Evolutionary conservation across 2,113 vertebrate species (phyloP).

Genomic region (Hyperopisus bebe): DNA sequence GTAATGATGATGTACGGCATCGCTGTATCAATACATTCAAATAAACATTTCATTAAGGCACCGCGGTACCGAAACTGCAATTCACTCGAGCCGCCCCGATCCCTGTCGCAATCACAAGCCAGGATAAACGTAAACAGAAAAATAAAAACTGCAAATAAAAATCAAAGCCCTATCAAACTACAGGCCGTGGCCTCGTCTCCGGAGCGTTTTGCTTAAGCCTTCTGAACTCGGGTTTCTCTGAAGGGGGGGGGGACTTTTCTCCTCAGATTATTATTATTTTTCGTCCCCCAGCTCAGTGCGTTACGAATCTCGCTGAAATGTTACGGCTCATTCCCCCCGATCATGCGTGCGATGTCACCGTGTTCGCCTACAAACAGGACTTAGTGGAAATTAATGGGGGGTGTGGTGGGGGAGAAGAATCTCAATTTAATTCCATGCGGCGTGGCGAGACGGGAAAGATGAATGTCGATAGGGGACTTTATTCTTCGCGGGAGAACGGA

Average conservation of each 20-base stretch:
- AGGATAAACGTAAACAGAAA: constrained; percentile 23
- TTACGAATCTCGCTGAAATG: background rate
- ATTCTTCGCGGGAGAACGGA: constrained; percentile 10
- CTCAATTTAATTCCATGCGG: constrained; percentile 22
- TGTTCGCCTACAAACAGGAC: constrained; percentile 10
- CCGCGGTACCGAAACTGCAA: constrained; percentile 49
- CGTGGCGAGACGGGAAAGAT: background rate
- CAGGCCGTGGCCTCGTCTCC: background rate
- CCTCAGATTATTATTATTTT: background rate
- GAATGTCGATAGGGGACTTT: constrained; percentile 15
- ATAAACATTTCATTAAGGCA: constrained; percentile 65
- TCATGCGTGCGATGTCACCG: constrained; percentile 8
- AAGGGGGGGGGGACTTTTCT: background rate
- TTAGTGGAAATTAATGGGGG: constrained; percentile 13
- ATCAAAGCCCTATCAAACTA: constrained; percentile 4
- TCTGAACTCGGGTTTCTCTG: background rate
- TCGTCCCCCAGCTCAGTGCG: background rate
- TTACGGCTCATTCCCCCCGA: constrained; percentile 5
- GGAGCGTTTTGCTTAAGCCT: constrained; percentile 5
- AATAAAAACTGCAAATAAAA: constrained; percentile 27
- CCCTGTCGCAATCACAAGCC: constrained; percentile 24
- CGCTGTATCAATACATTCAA: constrained; percentile 70
- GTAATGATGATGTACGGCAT: constrained; percentile 56
- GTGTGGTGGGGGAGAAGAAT: background rate
- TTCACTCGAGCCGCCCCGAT: constrained; percentile 29